Base-by-base conservation (phyloP, 2,888 invertebrate genomes). In the Elaeidobius kamerunicus region DNA sequence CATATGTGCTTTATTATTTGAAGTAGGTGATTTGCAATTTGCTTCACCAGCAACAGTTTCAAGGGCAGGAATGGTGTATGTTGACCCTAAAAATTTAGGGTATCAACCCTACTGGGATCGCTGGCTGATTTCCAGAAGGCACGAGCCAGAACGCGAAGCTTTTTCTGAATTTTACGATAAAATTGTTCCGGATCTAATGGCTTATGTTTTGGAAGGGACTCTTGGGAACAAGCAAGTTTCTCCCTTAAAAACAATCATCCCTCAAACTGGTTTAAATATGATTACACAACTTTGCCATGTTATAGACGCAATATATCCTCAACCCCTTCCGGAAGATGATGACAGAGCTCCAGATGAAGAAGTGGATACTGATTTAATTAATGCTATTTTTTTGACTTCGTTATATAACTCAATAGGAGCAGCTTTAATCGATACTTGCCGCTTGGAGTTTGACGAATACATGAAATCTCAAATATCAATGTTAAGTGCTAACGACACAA, bases 31-130 rank as follows among this genome's bases (percentile, higher is more conserved):
- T 72, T 76, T 95, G 56, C 85, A 86, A 70, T 92, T 86, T 65
- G 94, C 94, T 0, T 94, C 94, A 0, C 95, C 95, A 0, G 93
- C 94, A 1, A 94, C 92, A 0, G 91, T 95, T 2, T 93, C 93
- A 0, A 78, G 94, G 47, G 92, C 92, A 6, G 94, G 67, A 23
- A 93, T 95, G 92, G 92, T 95, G 7, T 95, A 85, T 65, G 91
- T 95, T 0, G 93, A 94, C 67, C 92, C 94, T 0, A 92, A 92
- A 73, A 91, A 91, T 72, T 76, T 95, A 56, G 90, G 92, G 0
- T 91, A 85, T 65, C 78, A 82, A 52, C 93, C 94, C 0, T 93
- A 82, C 72, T 93, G 94, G 91, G 79, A 88, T 51, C 82, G 86
- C 63, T 95, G 93, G 92, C 72, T 87, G 3, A 74, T 75, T 52